Conservation (phyloP, 2,113 vertebrate genomes). For the Phrynosoma blainvillii region DNA sequence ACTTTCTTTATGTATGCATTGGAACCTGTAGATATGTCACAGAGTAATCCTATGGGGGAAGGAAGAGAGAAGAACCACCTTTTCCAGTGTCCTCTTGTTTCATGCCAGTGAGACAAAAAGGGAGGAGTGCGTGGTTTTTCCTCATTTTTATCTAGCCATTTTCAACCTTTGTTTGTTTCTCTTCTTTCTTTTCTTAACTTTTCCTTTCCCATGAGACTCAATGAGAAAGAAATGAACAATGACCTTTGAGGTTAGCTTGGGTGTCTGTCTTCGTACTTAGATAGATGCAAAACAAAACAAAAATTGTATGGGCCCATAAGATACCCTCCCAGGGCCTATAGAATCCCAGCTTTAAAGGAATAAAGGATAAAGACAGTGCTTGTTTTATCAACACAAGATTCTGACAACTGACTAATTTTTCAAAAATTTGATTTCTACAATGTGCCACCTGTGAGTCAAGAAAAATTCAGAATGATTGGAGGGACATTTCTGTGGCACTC, state of each 20-base stretch:
- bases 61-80: not conserved
- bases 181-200: not conserved
- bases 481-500: constrained; percentile 48
- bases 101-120: not conserved
- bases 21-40: not conserved
- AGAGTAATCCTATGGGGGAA: not conserved
- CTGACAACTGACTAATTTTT: not conserved
- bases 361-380: too few relatives aligned
- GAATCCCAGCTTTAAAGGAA: not conserved
- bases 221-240: not conserved
- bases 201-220: not conserved
- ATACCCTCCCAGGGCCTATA: not conserved
- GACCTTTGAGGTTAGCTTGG: not conserved
- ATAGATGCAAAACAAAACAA: too few relatives aligned
- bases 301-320: not conserved
- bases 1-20: too few relatives aligned
- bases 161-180: not conserved
- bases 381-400: not conserved
- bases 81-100: not conserved
- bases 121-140: not conserved
- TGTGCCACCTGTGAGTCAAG: not conserved
- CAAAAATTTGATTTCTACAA: not conserved
- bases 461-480: constrained; percentile 41
- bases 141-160: not conserved
- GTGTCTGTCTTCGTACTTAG: not conserved